These are phyloP conservation scores for Ceratina japonica DNA, from an alignment of 1,140 invertebrate species.

Conservation along the genomic window DNA sequence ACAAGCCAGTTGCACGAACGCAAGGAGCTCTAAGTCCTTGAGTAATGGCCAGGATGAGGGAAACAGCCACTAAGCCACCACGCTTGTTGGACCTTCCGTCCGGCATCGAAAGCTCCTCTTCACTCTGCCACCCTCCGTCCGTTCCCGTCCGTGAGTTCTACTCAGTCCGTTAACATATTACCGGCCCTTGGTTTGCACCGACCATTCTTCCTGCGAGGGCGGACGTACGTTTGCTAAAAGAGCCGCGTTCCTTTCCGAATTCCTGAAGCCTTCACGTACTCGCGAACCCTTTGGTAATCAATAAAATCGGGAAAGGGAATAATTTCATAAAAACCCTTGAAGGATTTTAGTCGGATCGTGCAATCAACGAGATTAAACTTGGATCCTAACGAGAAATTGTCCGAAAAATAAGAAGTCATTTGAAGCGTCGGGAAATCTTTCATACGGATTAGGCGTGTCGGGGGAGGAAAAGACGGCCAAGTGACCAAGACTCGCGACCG, in stretches of 20 bases:
- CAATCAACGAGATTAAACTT: neutral
- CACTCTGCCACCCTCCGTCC: slow-evolving; percentile 27
- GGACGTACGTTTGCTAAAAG: neutral
- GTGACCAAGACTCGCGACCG: slow-evolving; percentile 18
- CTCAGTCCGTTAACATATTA: slow-evolving; percentile 31
- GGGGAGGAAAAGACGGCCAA: neutral
- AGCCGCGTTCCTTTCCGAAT: neutral
- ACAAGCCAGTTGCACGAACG: slow-evolving; percentile 33
- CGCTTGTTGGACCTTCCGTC: slow-evolving; percentile 53
- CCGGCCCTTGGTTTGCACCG: neutral
- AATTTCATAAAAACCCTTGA: neutral
- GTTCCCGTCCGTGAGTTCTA: slow-evolving; percentile 43
- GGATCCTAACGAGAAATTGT: slow-evolving; percentile 6
- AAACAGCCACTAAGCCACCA: slow-evolving; percentile 52
- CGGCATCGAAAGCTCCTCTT: slow-evolving; percentile 44
- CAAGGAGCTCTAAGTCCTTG: slow-evolving; percentile 43
- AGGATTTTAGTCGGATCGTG: no score
- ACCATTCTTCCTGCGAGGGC: neutral
- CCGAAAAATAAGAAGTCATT: no score
- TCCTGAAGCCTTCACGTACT: neutral
- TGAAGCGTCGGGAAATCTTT: neutral
- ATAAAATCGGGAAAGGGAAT: neutral
- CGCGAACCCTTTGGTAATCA: neutral
- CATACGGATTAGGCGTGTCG: neutral
- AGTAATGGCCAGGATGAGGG: slow-evolving; percentile 57